phyloP scores from a whole-genome alignment of 2,888 invertebrate species.

The Leucozona laternaria region DNA sequence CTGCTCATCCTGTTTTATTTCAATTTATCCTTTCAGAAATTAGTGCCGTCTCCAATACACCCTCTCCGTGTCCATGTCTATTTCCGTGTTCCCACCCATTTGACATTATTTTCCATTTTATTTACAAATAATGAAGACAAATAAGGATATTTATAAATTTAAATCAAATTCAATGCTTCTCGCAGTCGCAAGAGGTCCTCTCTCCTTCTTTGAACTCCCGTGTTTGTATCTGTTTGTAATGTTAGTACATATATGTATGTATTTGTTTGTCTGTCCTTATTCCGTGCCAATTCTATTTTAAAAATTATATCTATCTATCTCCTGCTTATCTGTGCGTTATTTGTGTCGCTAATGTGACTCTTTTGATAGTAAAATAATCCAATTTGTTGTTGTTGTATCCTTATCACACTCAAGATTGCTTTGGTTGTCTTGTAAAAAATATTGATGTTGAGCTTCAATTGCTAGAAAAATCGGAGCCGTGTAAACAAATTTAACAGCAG shows the following conservation, averaged over 20 bases:
- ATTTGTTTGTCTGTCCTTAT: not conserved
- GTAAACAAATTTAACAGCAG: not conserved
- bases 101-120: constrained; percentile 59
- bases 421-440: constrained; percentile 20
- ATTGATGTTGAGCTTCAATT: not conserved
- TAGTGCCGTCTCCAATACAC: not conserved
- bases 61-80: not conserved
- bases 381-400: constrained; percentile 4
- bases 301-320: constrained; percentile 1
- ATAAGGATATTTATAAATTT: constrained; percentile 68
- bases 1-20: constrained; percentile 41
- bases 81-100: constrained; percentile 26
- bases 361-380: constrained; percentile 49
- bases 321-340: not conserved
- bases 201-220: not conserved
- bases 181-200: not conserved
- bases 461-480: not conserved
- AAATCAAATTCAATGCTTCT: constrained; percentile 60
- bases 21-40: constrained; percentile 31
- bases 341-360: constrained; percentile 53
- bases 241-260: not conserved
- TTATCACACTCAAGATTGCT: not conserved
- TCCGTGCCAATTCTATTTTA: not conserved
- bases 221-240: not conserved
- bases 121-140: constrained; percentile 54